phyloP scores from a whole-genome alignment of 2,888 invertebrate genomes.

The Parascotia fuliginaria region DNA sequence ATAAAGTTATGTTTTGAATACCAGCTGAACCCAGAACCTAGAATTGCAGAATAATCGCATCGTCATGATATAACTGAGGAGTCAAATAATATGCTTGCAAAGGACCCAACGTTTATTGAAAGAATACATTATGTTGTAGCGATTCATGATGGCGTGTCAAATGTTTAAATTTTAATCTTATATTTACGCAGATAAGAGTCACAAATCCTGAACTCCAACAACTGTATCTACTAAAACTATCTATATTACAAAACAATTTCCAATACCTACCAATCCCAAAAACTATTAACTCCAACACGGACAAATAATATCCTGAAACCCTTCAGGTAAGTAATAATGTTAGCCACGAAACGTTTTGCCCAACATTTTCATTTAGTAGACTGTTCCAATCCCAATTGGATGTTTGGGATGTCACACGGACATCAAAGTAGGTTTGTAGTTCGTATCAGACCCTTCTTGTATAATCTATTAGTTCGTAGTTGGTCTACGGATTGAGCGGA shows the following conservation, averaged over 20 bases:
- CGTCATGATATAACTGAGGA: no score
- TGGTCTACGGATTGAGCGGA: constrained; percentile 31
- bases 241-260: not conserved
- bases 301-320: constrained; percentile 6
- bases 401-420: constrained; percentile 66
- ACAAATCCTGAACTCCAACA: no score
- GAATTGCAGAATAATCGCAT: no score
- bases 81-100: no score
- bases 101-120: no score
- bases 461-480: constrained; percentile 69
- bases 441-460: constrained; percentile 67
- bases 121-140: no score
- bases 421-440: constrained; percentile 76
- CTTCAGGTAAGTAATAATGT: constrained; percentile 28
- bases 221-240: not conserved
- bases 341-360: constrained; percentile 33
- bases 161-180: no score
- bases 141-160: no score
- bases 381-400: constrained; percentile 61
- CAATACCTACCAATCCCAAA: no score
- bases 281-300: constrained; percentile 5
- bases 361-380: constrained; percentile 33
- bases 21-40: no score
- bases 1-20: no score
- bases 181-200: no score